phyloP scores from a whole-genome alignment of 2,888 invertebrate genomes.

The Cyrtodaria siliqua region DNA sequence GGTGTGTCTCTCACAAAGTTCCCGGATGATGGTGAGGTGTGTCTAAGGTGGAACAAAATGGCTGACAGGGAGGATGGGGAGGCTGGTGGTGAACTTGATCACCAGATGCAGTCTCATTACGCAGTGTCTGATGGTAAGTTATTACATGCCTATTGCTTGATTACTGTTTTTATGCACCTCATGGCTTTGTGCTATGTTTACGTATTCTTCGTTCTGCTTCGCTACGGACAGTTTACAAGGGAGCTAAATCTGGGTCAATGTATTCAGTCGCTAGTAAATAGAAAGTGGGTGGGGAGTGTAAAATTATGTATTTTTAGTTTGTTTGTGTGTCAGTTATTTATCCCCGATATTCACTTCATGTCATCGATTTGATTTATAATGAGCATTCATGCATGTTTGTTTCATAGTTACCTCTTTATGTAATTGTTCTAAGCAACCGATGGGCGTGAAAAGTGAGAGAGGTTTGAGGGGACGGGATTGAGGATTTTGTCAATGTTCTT shows the following conservation, averaged over 20 bases:
- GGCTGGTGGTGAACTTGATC: slow-evolving; percentile 26
- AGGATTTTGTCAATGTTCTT: no score
- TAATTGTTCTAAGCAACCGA: no score
- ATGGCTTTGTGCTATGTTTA: neutral
- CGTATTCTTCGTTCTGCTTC: neutral
- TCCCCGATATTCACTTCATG: no score
- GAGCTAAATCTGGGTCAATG: slow-evolving; percentile 1
- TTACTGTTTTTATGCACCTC: neutral
- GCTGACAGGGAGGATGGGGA: slow-evolving; percentile 54
- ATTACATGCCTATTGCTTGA: neutral
- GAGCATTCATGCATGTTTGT: no score
- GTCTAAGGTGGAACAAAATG: slow-evolving; percentile 57
- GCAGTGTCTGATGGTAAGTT: neutral
- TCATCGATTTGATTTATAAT: no score
- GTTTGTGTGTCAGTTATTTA: no score
- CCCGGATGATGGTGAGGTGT: slow-evolving; percentile 61
- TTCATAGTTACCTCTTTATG: no score
- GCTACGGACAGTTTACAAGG: neutral
- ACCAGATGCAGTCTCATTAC: slow-evolving; percentile 3
- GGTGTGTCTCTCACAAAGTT: slow-evolving; percentile 47
- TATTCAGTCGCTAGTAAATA: slow-evolving; percentile 3
- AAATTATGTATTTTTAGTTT: no score
- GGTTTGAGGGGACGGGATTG: no score
- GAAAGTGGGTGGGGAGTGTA: slow-evolving; percentile 36
- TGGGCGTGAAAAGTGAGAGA: no score